phyloP scores from a whole-genome alignment of 2,113 vertebrate species.

The Psilopsiagon aurifrons region DNA sequence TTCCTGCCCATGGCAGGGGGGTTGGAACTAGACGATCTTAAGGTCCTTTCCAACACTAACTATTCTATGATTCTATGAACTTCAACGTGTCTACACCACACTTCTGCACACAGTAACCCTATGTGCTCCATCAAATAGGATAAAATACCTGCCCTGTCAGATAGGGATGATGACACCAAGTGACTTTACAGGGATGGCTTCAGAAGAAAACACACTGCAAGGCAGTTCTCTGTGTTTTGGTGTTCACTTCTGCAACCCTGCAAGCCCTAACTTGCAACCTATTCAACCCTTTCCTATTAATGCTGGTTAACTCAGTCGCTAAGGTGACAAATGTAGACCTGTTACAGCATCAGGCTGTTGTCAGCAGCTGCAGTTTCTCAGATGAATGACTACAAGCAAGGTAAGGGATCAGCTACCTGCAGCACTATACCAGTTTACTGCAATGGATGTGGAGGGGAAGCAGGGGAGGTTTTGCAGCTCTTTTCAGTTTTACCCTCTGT shows the following conservation, averaged over 20 bases:
- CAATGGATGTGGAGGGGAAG: rapidly evolving
- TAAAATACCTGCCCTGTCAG: not conserved
- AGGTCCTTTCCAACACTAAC: no score
- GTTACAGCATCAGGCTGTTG: not conserved
- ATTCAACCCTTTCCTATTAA: not conserved
- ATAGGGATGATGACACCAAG: not conserved
- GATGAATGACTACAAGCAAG: not conserved
- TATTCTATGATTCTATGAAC: no score
- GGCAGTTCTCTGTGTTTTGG: not conserved
- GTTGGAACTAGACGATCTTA: no score
- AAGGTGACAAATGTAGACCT: not conserved
- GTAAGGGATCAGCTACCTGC: not conserved
- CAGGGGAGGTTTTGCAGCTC: not conserved
- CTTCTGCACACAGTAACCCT: not conserved
- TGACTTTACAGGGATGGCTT: not conserved
- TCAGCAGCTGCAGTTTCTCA: rapidly evolving
- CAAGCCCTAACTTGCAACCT: not conserved
- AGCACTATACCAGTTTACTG: rapidly evolving
- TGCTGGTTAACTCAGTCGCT: not conserved
- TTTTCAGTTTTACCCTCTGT: not conserved
- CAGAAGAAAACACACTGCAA: not conserved
- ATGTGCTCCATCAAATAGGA: rapidly evolving
- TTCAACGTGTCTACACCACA: rapidly evolving
- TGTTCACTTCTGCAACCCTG: rapidly evolving
- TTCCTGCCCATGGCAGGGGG: no score